Conservation (phyloP, 2,113 vertebrate genomes). For the Antechinus stuartii region DNA sequence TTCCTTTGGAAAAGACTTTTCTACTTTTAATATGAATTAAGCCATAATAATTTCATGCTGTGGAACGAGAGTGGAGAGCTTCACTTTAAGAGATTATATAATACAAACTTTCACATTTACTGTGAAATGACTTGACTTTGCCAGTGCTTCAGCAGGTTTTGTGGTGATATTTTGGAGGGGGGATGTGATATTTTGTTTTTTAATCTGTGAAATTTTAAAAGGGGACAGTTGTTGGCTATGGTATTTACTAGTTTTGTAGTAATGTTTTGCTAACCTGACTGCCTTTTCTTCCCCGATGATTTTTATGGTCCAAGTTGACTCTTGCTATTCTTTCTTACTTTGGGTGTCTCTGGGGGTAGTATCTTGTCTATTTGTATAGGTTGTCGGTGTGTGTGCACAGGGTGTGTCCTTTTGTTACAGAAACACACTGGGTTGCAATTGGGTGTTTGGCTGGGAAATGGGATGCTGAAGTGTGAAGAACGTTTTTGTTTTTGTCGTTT, state of each 20-base stretch:
- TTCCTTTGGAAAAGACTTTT: constrained; percentile 85
- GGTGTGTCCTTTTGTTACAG: constrained; percentile 81
- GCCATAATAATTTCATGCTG: constrained; percentile 89
- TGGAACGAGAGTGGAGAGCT: constrained; percentile 87
- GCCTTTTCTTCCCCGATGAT: constrained; percentile 80
- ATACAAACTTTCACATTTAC: constrained; percentile 86
- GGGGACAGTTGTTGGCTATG: constrained; percentile 84
- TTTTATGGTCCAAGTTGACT: constrained; percentile 82
- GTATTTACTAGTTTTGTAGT: constrained; percentile 89
- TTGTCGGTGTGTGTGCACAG: constrained; percentile 56
- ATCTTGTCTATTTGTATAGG: constrained; percentile 83
- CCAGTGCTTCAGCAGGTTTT: constrained; percentile 84
- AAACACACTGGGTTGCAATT: constrained; percentile 82
- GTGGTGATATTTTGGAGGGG: constrained; percentile 51
- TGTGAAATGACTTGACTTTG: constrained; percentile 86
- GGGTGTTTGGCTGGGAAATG: constrained; percentile 86
- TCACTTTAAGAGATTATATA: constrained; percentile 89
- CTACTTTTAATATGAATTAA: constrained; percentile 89
- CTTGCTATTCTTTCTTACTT: constrained; percentile 76
- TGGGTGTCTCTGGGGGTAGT: constrained; percentile 78
- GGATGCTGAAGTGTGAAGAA: constrained; percentile 88
- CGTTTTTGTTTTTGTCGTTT: constrained; percentile 73
- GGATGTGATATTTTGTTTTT: constrained; percentile 67
- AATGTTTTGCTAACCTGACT: constrained; percentile 84
- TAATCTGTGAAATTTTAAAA: constrained; percentile 76